These are phyloP conservation scores for Catonia carolina DNA, from an alignment of 2,888 invertebrate genomes.

Conservation along the genomic window DNA sequence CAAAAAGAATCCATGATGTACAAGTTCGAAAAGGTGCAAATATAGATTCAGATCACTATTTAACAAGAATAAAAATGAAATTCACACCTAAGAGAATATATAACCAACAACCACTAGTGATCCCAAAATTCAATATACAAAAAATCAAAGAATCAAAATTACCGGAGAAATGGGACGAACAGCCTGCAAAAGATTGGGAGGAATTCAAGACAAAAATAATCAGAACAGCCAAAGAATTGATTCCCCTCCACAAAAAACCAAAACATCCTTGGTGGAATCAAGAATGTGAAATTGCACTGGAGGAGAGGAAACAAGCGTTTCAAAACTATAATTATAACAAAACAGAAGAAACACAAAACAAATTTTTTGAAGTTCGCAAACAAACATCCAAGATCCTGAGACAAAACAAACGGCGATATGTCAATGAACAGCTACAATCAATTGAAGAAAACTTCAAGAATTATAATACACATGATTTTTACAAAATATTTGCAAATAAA, in stretches of 20 bases:
- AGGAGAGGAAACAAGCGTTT: too few species aligned
- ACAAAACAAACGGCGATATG: neutral
- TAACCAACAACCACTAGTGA: neutral
- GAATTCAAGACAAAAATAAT: neutral
- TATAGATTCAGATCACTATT: conserved; percentile 16
- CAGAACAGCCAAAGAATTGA: neutral
- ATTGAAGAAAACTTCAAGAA: neutral
- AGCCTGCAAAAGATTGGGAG: neutral
- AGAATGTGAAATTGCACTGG: too few species aligned
- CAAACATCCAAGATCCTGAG: neutral
- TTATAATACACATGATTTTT: neutral
- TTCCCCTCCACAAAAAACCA: neutral
- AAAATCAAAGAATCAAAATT: neutral
- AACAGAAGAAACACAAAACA: neutral
- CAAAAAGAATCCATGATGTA: conserved; percentile 17
- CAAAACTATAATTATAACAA: too few species aligned
- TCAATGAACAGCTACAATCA: neutral
- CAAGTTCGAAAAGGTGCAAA: conserved; percentile 7
- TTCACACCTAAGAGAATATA: conserved; percentile 1
- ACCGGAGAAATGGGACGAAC: neutral
- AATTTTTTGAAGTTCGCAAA: neutral
- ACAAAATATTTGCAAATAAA: neutral
- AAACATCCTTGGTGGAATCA: too few species aligned
- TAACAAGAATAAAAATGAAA: conserved; percentile 14
- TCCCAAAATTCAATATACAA: neutral